Conservation (phyloP, 2,888 invertebrate species). For the Acronicta alni region DNA sequence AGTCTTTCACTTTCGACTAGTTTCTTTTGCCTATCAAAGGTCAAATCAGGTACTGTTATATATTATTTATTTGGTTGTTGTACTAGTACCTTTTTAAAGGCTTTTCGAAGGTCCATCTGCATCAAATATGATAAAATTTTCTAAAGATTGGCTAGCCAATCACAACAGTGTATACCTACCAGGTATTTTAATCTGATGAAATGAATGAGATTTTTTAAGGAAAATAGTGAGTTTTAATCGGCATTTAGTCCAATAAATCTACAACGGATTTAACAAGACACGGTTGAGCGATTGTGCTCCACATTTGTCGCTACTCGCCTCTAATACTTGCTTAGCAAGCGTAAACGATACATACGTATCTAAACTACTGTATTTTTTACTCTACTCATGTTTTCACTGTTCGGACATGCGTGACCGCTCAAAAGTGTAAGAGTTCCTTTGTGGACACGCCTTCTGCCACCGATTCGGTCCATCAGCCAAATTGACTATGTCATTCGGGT, state of each 20-base stretch:
- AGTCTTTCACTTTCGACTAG: neutral
- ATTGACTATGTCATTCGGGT: conserved; percentile 64
- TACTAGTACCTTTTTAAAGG: no score
- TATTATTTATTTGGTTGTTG: no score
- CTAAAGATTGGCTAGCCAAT: no score
- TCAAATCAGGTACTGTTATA: neutral
- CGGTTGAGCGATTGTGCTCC: conserved; percentile 32
- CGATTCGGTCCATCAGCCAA: conserved; percentile 65
- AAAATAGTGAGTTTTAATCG: neutral
- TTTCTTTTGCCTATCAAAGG: neutral
- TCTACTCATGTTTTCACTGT: conserved; percentile 48
- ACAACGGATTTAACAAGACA: conserved; percentile 39
- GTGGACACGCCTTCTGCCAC: conserved; percentile 61
- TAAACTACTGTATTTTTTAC: conserved; percentile 47
- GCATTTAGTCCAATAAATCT: conserved; percentile 24
- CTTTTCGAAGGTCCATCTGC: no score
- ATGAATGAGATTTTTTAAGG: no score
- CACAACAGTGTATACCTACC: no score
- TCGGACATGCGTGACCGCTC: conserved; percentile 55
- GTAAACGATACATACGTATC: conserved; percentile 46
- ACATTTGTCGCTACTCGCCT: conserved; percentile 32
- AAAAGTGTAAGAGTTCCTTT: conserved; percentile 56
- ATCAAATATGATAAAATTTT: no score
- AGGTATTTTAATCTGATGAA: no score
- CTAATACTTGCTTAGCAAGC: conserved; percentile 47